Evolutionary conservation across 2,888 invertebrate genomes (phyloP).

Genomic region (Hesperia comma): DNA sequence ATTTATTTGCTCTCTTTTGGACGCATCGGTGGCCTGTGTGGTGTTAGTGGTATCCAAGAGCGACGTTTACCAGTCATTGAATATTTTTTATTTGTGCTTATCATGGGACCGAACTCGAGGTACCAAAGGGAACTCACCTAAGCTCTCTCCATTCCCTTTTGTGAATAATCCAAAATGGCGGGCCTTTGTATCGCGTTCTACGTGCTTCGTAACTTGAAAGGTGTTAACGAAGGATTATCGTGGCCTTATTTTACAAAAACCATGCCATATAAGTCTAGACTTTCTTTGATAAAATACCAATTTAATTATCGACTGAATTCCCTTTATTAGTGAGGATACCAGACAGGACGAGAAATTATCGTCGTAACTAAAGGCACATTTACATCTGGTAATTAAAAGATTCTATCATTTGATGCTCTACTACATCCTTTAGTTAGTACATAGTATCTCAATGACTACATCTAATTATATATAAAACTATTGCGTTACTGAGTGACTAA

Average conservation of each 20-base stretch:
- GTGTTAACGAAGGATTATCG: slow-evolving; percentile 25
- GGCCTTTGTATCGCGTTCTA: background rate
- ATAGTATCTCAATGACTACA: no score
- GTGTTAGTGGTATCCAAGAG: no score
- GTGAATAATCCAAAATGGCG: slow-evolving; percentile 23
- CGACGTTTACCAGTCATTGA: no score
- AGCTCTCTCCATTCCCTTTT: slow-evolving; percentile 18
- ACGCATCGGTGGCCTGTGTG: no score
- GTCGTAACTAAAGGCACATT: no score
- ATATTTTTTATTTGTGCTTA: no score
- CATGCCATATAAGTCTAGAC: slow-evolving; percentile 2
- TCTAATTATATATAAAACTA: no score
- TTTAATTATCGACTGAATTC: slow-evolving; percentile 3
- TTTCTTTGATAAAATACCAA: slow-evolving; percentile 10
- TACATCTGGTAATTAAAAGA: no score
- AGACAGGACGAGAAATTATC: background rate
- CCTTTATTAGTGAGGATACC: background rate
- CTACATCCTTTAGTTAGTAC: no score
- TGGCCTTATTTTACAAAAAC: slow-evolving; percentile 9
- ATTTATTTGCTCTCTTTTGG: no score
- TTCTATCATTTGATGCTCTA: no score
- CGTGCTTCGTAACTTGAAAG: slow-evolving; percentile 23
- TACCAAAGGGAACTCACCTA: slow-evolving; percentile 18
- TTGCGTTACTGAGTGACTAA: no score
- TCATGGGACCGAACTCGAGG: background rate